Base-by-base conservation (phyloP, 2,113 vertebrate genomes). In the Herpetotheres cachinnans region DNA sequence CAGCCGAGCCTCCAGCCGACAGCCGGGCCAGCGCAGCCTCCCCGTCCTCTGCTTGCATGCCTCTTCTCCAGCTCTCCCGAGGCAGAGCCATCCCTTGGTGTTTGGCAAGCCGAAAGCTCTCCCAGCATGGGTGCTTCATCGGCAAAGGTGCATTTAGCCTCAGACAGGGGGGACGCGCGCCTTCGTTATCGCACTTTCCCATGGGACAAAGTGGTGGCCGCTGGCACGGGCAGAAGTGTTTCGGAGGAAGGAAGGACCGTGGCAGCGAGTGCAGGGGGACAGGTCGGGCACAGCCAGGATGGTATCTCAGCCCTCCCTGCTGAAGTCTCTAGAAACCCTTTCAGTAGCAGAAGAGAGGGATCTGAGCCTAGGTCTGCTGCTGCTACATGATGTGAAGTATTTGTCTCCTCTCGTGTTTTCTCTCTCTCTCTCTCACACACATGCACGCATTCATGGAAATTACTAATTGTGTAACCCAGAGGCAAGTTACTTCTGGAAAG, bases 171-270 rank as follows among this genome's bases (percentile, higher is more conserved):
- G 44, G 61, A 55, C 7, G 2, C 3, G 6, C 5, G 3, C 50
- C 69, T 79, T 72, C 8, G 0, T 70, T 70, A 29, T 17, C 0
- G 5, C 40, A 5, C n/a, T 86, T 54, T 29, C 66, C 66, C 6
- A 1, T 0, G 16, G 42, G 59, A 91, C 26, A 21, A 40, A 36
- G 50, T 4, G 2, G 62, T 66, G 62, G n/a, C 44, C 1, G 0
- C 55, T 38, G 70, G 58, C 76, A 61, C 26, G 1, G 0, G 26
- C 59, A 36, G 32, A 76, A 19, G 40, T 42, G 6, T 62, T 87
- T 71, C 36, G 59, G 76, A 55, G 69, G 47, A 84, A 82, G 56
- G 65, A 47, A 47, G 46, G 42, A 56, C 42, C 4, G 1, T 0
- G 1, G 59, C 49, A 71, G 42, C 0, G 3, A 82, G 70, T 11